Percentiles rank a stretch among this genome's conserved stretches.
Evolutionary conservation across 2,797 vertebrate genomes (phyloP).

Genomic region (Adrianichthys oophorus): DNA sequence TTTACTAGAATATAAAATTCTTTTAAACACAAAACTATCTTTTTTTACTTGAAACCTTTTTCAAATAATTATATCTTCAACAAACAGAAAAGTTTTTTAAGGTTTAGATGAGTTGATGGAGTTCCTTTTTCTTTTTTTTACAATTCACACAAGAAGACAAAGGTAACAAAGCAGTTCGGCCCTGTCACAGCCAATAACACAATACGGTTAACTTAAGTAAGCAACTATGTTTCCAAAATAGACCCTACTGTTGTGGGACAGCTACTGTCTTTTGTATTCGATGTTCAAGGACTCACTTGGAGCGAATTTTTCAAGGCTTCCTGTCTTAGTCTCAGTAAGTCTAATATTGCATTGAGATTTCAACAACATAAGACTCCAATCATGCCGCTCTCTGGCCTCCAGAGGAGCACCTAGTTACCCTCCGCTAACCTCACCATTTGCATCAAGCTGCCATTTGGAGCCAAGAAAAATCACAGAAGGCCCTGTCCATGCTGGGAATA

Average conservation of each 20-base stretch:
- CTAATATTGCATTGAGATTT: conserved; percentile 19
- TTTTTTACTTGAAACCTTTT: too few species aligned
- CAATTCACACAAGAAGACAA: too few species aligned
- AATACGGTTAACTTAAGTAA: conserved; percentile 38
- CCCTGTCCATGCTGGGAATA: conserved; percentile 71
- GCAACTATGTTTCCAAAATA: conserved; percentile 56
- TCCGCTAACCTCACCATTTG: conserved; percentile 67
- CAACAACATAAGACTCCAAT: conserved; percentile 15
- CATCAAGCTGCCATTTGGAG: conserved; percentile 67
- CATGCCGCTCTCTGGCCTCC: conserved; percentile 35
- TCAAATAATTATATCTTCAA: too few species aligned
- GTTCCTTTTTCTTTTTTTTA: too few species aligned
- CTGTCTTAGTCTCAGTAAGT: conserved; percentile 19
- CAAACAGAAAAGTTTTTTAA: too few species aligned
- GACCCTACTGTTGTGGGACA: conserved; percentile 42
- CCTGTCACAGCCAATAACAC: conserved; percentile 51
- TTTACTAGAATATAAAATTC: too few species aligned
- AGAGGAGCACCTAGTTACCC: conserved; percentile 59
- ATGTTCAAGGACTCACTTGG: conserved; percentile 51
- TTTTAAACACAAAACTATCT: too few species aligned
- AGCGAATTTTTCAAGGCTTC: conserved; percentile 12
- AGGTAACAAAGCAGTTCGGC: conserved; percentile 9
- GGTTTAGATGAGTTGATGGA: too few species aligned
- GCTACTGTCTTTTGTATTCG: conserved; percentile 39
- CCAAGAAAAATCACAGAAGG: conserved; percentile 73